These are phyloP conservation scores for Panorpa germanica DNA, from an alignment of 2,888 invertebrate genomes.

Conservation along the genomic window DNA sequence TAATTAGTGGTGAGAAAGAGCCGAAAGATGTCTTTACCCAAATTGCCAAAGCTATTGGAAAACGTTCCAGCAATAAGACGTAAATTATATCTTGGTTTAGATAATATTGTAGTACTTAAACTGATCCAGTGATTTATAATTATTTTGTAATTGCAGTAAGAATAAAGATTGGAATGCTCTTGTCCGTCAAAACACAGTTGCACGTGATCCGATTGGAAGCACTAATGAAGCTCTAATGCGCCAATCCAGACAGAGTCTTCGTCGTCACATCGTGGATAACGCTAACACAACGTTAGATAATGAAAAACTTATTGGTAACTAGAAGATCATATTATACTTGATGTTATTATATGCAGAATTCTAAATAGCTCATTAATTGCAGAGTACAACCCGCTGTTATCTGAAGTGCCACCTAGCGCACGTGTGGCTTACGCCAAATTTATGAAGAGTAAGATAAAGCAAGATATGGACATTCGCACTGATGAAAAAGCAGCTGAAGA, in stretches of 20 bases:
- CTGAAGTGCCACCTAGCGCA: conserved; percentile 55
- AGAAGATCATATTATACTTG: not conserved
- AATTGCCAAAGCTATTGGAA: conserved; percentile 63
- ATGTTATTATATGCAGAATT: not conserved
- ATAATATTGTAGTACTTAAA: not conserved
- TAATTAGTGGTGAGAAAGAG: conserved; percentile 42
- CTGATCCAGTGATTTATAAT: not conserved
- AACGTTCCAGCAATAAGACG: conserved; percentile 27
- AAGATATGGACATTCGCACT: conserved; percentile 26
- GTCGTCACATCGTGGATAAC: conserved; percentile 48
- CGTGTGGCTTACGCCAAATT: conserved; percentile 77
- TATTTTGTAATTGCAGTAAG: conserved; percentile 20
- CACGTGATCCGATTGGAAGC: conserved; percentile 60
- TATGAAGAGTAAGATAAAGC: conserved; percentile 53
- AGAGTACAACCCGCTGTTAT: conserved; percentile 67
- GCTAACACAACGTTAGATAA: conserved; percentile 49
- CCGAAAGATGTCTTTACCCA: conserved; percentile 68
- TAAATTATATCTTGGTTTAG: conserved; percentile 7
- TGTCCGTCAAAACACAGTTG: conserved; percentile 49
- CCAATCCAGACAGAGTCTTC: conserved; percentile 48
- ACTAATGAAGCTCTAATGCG: conserved; percentile 44
- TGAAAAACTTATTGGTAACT: conserved; percentile 45
- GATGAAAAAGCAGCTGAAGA: conserved; percentile 13
- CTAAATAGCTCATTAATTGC: conserved; percentile 14
- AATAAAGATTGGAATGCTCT: conserved; percentile 74